Base-by-base conservation (phyloP, 2,888 invertebrate species). In the Drosophila paracracens region DNA sequence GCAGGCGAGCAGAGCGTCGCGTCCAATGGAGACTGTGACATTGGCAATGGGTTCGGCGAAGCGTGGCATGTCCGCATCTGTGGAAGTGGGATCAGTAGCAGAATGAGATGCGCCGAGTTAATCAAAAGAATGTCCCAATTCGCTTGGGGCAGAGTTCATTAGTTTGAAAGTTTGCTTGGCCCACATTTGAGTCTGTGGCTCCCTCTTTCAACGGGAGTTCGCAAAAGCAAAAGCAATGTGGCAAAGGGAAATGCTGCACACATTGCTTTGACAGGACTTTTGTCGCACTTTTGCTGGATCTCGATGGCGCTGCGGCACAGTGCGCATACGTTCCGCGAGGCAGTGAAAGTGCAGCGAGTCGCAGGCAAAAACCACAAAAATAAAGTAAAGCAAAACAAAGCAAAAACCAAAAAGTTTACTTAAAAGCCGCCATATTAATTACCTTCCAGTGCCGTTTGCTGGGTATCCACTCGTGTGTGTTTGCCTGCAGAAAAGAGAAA, bases 41-140 rank as follows among this genome's bases (percentile, higher is more conserved):
- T 98, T 98, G 59, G 97, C 96, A 86, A 98, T 97, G 59, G 97
- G 96, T 92, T 97, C 98, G 77, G 97, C 96, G 93, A 98, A 98
- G 89, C 96, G 95, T 69, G 98, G 98, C 93, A 96, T 91, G 67
- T 91, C 92, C 38, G 80, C 78, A 78, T 93, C 93, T 93, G 69
- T 10, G 73, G 74, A 53, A 35, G 21, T 29, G 18, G 35, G 18
- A 29, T 13, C 16, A 50, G 8, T 21, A 21, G 35, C 48, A 46
- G 48, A 56, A 50, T 46, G 16, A 46, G 46, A 46, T 25, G 16
- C 13, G 59, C 18, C 54, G 38, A 62, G 61, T 75, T 70, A 75
- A 65, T 40, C 21, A 38, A 35, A 35, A n/a, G 29, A 21, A 33
- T 33, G 27, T 18, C 21, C 18, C 60, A 43, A 21, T 21, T 48